phyloP scores from a whole-genome alignment of 92 coral and sea anemone species.

The Siderastrea siderea region DNA sequence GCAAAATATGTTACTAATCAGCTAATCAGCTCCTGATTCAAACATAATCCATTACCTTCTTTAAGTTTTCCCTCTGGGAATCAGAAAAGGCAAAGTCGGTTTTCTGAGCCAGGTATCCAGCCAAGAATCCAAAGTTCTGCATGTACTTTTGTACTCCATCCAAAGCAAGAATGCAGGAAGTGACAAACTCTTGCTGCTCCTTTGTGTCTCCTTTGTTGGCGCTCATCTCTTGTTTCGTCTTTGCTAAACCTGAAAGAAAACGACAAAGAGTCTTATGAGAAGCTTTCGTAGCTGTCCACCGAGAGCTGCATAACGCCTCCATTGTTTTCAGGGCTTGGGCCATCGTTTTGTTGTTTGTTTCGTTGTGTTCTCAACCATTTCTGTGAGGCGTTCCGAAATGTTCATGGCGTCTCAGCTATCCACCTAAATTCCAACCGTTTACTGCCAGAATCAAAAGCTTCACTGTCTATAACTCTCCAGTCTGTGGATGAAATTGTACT shows the following conservation, averaged over 20 bases:
- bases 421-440: too few species aligned
- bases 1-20: too few species aligned
- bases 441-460: too few species aligned
- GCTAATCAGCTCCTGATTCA: too few species aligned
- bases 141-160: slow-evolving; percentile 78
- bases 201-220: slow-evolving; percentile 17
- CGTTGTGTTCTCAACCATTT: too few species aligned
- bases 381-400: too few species aligned
- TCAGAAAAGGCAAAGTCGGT: slow-evolving; percentile 55
- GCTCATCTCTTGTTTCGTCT: slow-evolving; percentile 64
- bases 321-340: too few species aligned
- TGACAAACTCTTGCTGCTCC: slow-evolving; percentile 67
- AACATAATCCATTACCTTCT: slow-evolving; percentile 25
- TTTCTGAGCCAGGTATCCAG: slow-evolving; percentile 62
- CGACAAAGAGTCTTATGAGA: background rate
- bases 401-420: too few species aligned
- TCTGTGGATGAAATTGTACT: too few species aligned
- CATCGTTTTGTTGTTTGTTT: too few species aligned
- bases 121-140: slow-evolving; percentile 67
- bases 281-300: background rate
- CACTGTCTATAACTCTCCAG: too few species aligned
- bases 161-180: slow-evolving; percentile 75
- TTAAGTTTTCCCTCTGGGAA: slow-evolving; percentile 66
- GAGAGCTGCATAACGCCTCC: too few species aligned
- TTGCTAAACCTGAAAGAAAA: slow-evolving; percentile 11